Evolutionary conservation across 2,797 vertebrate species (phyloP), one percentile per base, ranked within the genome.

Genomic region (Periparus ater): DNA sequence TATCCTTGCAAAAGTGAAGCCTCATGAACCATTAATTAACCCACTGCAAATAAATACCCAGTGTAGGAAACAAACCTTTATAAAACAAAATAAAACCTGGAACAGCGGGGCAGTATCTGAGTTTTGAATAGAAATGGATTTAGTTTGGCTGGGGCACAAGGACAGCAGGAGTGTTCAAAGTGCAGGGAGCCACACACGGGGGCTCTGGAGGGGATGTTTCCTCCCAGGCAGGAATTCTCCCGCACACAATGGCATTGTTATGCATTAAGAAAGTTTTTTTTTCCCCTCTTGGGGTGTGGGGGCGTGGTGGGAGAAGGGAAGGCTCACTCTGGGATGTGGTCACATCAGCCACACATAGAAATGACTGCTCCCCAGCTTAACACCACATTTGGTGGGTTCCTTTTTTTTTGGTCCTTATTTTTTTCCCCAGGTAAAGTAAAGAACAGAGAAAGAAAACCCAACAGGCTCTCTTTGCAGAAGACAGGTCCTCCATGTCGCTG

Each of bases 191-290:
- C 0, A 15, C 92, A 70, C 0, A 4, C 6, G 2, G 72, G 79
- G 53, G 75, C 72, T 94, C 87, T 74, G 85, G 87, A 87, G 80
- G 91, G 91, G 93, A 95, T 0, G 5, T 82, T 96, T 97, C 95
- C 94, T 97, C 85, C 72, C 5, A 96, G 96, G 94, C 94, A 95
- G 94, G 91, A 96, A 91, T 96, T 83, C 88, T 95, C 90, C 81
- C 13, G 11, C 94, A 94, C 91, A 94, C 96, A 70, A 96, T 91
- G 92, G 55, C 83, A 89, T 92, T 96, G 94, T 90, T 95, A 81
- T 75, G 66, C 92, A 94, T 79, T 73, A 57, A 84, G 25, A 44
- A 81, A 65, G 12, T 38, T 67, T 74, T 71, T 53, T 80, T 38
- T 13, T 1, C 62, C 74, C 76, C 77, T 68, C 80, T 89, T 76